phyloP scores from a whole-genome alignment of 2,797 vertebrate genomes.

The Paguma larvata region DNA sequence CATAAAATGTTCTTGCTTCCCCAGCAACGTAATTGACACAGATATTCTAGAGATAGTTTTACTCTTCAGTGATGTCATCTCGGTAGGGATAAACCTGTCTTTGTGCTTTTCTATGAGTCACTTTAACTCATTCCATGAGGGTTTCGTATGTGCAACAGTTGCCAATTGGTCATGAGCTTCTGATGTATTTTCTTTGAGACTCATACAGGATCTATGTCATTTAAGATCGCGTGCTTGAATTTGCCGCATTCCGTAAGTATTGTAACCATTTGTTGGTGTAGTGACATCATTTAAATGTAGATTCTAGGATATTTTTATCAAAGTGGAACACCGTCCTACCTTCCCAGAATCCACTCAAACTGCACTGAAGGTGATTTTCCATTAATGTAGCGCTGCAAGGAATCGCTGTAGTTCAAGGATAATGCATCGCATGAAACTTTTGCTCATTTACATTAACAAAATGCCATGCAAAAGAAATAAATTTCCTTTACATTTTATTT shows the following conservation, averaged over 20 bases:
- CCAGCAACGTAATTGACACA: not conserved
- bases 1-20: not conserved
- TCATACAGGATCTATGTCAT: not conserved
- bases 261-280: slow-evolving; percentile 69
- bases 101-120: slow-evolving; percentile 39
- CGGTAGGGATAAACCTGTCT: not conserved
- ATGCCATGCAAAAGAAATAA: slow-evolving; percentile 65
- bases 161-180: slow-evolving; percentile 19
- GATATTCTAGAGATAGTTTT: slow-evolving; percentile 68
- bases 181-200: slow-evolving; percentile 51
- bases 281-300: slow-evolving; percentile 72
- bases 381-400: slow-evolving; percentile 58
- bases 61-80: slow-evolving; percentile 49
- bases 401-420: slow-evolving; percentile 22
- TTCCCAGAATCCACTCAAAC: slow-evolving; percentile 34
- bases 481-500: slow-evolving; percentile 69
- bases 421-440: slow-evolving; percentile 62
- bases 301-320: slow-evolving; percentile 64
- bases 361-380: slow-evolving; percentile 74
- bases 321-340: slow-evolving; percentile 18
- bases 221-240: not conserved
- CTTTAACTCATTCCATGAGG: slow-evolving; percentile 41
- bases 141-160: slow-evolving; percentile 52
- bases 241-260: not conserved
- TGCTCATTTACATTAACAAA: slow-evolving; percentile 55